These are phyloP conservation scores for Eulithis prunata DNA, from an alignment of 2,888 invertebrate species.

Conservation along the genomic window DNA sequence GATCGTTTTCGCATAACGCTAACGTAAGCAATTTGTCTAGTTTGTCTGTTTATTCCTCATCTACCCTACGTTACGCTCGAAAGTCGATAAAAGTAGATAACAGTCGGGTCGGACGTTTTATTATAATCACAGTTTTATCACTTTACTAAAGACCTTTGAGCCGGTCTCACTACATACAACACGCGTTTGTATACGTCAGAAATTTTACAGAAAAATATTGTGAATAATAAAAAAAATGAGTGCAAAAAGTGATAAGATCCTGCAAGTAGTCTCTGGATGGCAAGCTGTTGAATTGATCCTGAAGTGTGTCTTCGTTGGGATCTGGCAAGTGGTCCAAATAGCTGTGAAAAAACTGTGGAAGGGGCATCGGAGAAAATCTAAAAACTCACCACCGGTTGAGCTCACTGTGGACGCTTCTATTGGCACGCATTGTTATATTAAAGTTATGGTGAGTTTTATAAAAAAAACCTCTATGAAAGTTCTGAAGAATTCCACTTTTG, in stretches of 20 bases:
- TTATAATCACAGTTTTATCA: conserved; percentile 54
- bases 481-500: too few species aligned
- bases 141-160: conserved; percentile 59
- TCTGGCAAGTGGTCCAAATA: conserved; percentile 71
- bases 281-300: conserved; percentile 67
- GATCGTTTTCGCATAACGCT: neutral
- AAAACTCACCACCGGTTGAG: conserved; percentile 60
- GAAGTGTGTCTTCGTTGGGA: conserved; percentile 66
- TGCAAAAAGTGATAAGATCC: conserved; percentile 56
- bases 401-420: conserved; percentile 73
- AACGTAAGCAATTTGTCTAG: neutral
- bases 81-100: conserved; percentile 51
- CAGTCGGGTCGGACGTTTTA: conserved; percentile 41
- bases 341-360: conserved; percentile 71
- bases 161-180: conserved; percentile 42
- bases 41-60: conserved; percentile 11
- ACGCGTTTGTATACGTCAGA: neutral
- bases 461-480: neutral
- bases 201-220: too few species aligned
- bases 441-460: conserved; percentile 71
- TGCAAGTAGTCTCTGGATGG: conserved; percentile 71
- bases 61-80: conserved; percentile 32
- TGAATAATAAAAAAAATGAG: conserved; percentile 53
- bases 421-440: conserved; percentile 77
- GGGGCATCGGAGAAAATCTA: conserved; percentile 66